Base-by-base conservation (phyloP, 2,888 invertebrate genomes). In the Zhuqinia jingwanae region DNA sequence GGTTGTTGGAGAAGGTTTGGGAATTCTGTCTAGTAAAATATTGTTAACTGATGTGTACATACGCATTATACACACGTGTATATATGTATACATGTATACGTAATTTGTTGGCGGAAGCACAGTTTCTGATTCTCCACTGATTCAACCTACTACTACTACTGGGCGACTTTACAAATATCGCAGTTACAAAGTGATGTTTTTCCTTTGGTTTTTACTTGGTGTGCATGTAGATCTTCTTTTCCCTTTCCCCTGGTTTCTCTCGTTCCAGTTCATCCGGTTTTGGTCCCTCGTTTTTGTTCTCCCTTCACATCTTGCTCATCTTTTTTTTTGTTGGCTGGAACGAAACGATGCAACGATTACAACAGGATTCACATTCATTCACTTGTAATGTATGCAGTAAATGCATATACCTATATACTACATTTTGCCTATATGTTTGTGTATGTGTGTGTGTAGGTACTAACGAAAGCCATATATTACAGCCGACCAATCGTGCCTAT, bases 261-360 rank as follows among this genome's bases (percentile, higher is more conserved):
- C 60, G 60, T 77, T 45, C 42, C 11, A 36, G 22, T 42, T 77
- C 58, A 77, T 77, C 77, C 77, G 60, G 60, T 58, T 22, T 56
- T 42, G 42, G n/a, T 6, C 60, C 45, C 27, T 50, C 50, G n/a
- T 15, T 36, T 8, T 36, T 58, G 58, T 36, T 73, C 50, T 73
- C 50, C 73, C 50, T 73, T 25, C 30, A 20, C 60, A 15, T 22
- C n/a, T n/a, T 65, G 36, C 75, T 53, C 75, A 56, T 75, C 13
- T 58, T 45, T 77, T 58, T 60, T 58, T 6, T 22, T 47, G 45
- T 70, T 45, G 27, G 27, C 27, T 73, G 50, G n/a, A 73, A 68
- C 68, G 11, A 27, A 77, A 45, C 17, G 77, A 60, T 77, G 45
- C 58, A 58, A 76, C 58, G 76, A 76, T 60, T 77, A 77, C 77